phyloP scores from a whole-genome alignment of 2,888 invertebrate species.

The Synanthedon myopaeformis region DNA sequence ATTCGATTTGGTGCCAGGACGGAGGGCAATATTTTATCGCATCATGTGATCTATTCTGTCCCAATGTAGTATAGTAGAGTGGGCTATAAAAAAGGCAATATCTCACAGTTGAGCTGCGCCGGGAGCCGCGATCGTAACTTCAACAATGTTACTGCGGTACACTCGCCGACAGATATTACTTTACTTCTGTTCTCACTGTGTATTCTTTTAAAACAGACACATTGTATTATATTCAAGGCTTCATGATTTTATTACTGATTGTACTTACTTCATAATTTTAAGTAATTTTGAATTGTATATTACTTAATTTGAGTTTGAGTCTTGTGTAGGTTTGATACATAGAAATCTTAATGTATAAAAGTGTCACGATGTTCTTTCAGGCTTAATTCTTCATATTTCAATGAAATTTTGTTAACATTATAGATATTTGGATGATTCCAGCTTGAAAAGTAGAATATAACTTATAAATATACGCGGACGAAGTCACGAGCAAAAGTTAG shows the following conservation, averaged over 20 bases:
- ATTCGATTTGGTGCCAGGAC: constrained; percentile 63
- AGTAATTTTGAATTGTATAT: background rate
- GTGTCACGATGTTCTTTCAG: too few species aligned
- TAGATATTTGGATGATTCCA: too few species aligned
- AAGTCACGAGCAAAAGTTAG: too few species aligned
- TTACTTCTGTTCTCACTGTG: constrained; percentile 38
- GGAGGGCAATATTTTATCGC: constrained; percentile 68
- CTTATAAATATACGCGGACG: too few species aligned
- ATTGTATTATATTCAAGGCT: background rate
- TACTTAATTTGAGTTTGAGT: too few species aligned
- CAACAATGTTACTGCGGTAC: constrained; percentile 63
- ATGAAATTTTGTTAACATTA: too few species aligned
- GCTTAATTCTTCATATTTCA: too few species aligned
- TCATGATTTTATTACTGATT: too few species aligned
- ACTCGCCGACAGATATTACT: constrained; percentile 43
- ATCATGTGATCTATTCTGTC: constrained; percentile 70
- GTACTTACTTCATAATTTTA: too few species aligned
- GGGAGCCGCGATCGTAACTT: constrained; percentile 64
- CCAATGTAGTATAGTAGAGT: constrained; percentile 66
- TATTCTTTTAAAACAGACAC: background rate
- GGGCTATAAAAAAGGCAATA: constrained; percentile 69
- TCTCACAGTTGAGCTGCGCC: constrained; percentile 67
- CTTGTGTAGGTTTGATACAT: too few species aligned
- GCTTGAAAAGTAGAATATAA: too few species aligned
- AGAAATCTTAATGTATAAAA: too few species aligned